Evolutionary conservation across 2,113 vertebrate genomes (phyloP), one percentile per base, ranked within the genome.

Genomic region (Gymnarchus niloticus): DNA sequence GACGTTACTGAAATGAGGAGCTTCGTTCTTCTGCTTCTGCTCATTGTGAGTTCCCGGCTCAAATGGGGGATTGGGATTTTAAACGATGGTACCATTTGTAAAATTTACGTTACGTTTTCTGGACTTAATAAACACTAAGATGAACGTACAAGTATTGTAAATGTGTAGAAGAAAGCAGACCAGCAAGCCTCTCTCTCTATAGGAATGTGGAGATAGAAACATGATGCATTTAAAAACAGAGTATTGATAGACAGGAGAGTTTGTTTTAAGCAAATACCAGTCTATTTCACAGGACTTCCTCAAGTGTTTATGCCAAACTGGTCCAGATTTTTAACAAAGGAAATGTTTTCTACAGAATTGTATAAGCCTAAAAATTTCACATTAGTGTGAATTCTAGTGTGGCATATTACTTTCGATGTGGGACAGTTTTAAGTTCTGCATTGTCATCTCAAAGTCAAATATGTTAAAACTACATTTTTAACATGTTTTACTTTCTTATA

Each of bases 11-110:
- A 48, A 52, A 85, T 85, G 84, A 44, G 12, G 54, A 41, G n/a
- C 52, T 85, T 44, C 84, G 21, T 12, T 10, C 33, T 28, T 44
- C 41, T 57, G 37, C 73, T 85, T 25, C 84, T 85, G 23, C 69
- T 85, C 73, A 12, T 52, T 57, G 73, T 85, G 51, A 57, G 84
- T 85, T 21, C 37, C 61, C 41, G 6, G n/a, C 10, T 12, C 48
- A 56, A 23, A 10, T 49, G 7, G 0, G 3, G 25, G 48, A 77
- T 28, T 77, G 8, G n/a, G 21, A 17, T 52, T 49, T 48, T 25
- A 54, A 14, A 17, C 37, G n/a, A 37, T 48, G 6, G n/a, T 49
- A n/a, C 37, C 28, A 65, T 33, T 65, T 14, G 12, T 28, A 33
- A 65, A 65, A 33, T 4, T 54, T 1, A 69, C 17, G 12, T 6